phyloP scores from a whole-genome alignment of 2,797 vertebrate species.

The Pipistrellus pipistrellus region DNA sequence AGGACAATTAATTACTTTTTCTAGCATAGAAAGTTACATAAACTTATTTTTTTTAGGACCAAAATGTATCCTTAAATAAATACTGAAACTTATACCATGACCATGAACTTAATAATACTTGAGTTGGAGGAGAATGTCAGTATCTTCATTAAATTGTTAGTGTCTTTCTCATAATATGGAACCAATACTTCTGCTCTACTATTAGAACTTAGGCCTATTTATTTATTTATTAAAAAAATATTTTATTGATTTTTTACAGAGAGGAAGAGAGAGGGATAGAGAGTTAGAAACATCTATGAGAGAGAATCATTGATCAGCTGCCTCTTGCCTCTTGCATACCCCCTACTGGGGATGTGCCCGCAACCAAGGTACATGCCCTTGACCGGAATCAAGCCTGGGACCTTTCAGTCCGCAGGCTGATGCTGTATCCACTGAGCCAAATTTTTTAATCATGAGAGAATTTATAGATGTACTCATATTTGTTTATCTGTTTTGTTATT shows the following conservation, averaged over 20 bases:
- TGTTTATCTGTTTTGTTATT: slow-evolving; percentile 35
- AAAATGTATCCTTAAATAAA: slow-evolving; percentile 1
- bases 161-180: not conserved
- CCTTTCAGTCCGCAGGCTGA: too few relatives aligned
- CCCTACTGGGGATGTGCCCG: too few relatives aligned
- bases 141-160: slow-evolving; percentile 22
- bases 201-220: not conserved
- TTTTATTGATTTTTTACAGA: too few relatives aligned
- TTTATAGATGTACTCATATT: slow-evolving; percentile 17
- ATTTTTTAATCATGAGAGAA: not conserved
- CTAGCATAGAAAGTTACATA: not conserved
- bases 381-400: too few relatives aligned
- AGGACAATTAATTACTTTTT: slow-evolving; percentile 35
- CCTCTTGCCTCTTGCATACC: too few relatives aligned
- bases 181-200: not conserved
- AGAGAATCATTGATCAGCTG: too few relatives aligned
- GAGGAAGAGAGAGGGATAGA: too few relatives aligned
- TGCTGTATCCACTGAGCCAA: too few relatives aligned
- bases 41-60: not conserved
- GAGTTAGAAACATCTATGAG: too few relatives aligned
- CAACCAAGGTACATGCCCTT: too few relatives aligned
- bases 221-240: too few relatives aligned
- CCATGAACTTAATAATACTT: slow-evolving; percentile 37
- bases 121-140: not conserved
- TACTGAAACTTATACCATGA: slow-evolving; percentile 7